Base-by-base conservation (phyloP, 2,113 vertebrate genomes). In the Perca flavescens region DNA sequence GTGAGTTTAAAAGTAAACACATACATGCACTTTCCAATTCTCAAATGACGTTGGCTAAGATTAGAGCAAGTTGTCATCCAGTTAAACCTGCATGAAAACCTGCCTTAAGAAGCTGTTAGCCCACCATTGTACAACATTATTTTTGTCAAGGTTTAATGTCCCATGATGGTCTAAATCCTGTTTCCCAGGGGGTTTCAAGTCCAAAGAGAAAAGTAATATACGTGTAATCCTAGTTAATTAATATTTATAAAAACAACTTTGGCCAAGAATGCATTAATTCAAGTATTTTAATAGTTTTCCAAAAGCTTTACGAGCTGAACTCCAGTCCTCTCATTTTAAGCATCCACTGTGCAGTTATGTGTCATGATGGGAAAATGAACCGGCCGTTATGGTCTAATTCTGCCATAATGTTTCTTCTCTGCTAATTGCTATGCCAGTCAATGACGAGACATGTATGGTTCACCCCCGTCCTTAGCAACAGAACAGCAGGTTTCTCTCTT, bases 391-490 rank as follows among this genome's bases (percentile, higher is more conserved):
- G 34, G 56, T 61, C 47, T 28, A 79, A 56, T 62, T 69, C 53
- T 62, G 49, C 49, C 16, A 8, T 43, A 43, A 8, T 47, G 21
- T 70, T 49, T 69, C 60, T 43, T 57, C 52, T 71, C 50, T 43
- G 16, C 52, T 80, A 60, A 71, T 67, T 77, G 53, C 67, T 21
- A 8, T 43, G 49, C 17, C 56, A 43, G 43, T 68, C 19, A 52
- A 10, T 36, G 49, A 46, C 1, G 28, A 60, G 56, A 88, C 67
- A 75, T 80, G 71, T 50, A 43, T 56, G 6, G 36, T 66, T 76
- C 61, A 79, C 15, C 60, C 7, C 25, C 8, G 25, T 72, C 54
- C 43, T 19, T 6, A 69, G 22, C 14, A 70, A 68, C 74, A 64
- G 19, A 70, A 68, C 71, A 64, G n/a, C 76, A 56, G 25, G 5